phyloP scores from a whole-genome alignment of 2,113 vertebrate genomes.

The Thomomys bottae region DNA sequence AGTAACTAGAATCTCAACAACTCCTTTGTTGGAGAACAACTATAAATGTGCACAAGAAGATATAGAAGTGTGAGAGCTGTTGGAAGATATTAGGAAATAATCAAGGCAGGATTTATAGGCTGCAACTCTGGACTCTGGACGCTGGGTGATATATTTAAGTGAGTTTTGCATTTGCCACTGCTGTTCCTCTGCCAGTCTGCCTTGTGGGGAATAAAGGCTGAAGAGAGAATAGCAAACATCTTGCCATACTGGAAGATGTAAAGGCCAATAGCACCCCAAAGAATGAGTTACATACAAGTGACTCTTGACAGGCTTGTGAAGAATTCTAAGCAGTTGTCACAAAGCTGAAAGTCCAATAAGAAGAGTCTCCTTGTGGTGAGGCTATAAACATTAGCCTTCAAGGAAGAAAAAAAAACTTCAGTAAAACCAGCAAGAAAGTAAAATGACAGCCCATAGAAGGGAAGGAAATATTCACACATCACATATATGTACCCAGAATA shows the following conservation, averaged over 20 bases:
- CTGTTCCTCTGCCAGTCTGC: not conserved
- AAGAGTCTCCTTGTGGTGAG: not conserved
- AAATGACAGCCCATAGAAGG: not conserved
- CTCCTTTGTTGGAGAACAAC: not conserved
- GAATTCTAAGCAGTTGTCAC: not conserved
- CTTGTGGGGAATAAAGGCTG: not conserved
- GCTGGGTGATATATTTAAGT: not conserved
- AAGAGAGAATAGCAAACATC: not conserved
- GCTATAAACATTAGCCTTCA: not conserved
- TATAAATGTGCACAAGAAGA: not conserved
- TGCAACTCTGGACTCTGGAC: not conserved
- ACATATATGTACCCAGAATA: no score
- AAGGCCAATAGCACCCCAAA: not conserved
- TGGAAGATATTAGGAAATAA: not conserved
- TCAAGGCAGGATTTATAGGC: not conserved
- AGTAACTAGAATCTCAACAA: not conserved
- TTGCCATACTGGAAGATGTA: not conserved
- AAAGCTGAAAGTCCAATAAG: not conserved
- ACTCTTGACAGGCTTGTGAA: not conserved
- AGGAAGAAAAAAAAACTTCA: not conserved
- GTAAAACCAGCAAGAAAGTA: not conserved
- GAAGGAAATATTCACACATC: not conserved
- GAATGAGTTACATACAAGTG: not conserved
- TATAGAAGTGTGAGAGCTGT: not conserved
- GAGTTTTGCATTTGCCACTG: not conserved